Evolutionary conservation across 1,140 invertebrate species (phyloP).

Genomic region (Neelides sp.): DNA sequence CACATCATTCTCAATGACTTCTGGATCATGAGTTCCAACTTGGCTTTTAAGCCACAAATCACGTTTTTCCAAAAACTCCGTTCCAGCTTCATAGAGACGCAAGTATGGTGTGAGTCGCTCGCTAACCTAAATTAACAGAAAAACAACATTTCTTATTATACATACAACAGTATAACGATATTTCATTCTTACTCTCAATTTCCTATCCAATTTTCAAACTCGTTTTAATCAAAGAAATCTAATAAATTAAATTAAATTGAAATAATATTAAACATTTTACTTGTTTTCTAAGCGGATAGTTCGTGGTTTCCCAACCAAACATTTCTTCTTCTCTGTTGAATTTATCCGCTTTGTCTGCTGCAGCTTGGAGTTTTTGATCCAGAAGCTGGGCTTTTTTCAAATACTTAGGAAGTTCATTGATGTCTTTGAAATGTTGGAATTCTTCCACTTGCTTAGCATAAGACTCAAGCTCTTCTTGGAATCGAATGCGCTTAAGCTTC

Average conservation of each 20-base stretch:
- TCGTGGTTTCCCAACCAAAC: slow-evolving; percentile 76
- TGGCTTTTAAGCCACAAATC: slow-evolving; percentile 69
- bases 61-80: slow-evolving; percentile 70
- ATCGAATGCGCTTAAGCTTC: slow-evolving; percentile 41
- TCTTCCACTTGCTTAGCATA: slow-evolving; percentile 72
- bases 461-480: slow-evolving; percentile 63
- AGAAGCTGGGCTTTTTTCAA: slow-evolving; percentile 62
- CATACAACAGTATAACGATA: no score
- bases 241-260: slow-evolving; percentile 1
- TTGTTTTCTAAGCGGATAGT: slow-evolving; percentile 68
- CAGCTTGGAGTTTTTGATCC: slow-evolving; percentile 52
- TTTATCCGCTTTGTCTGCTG: slow-evolving; percentile 67
- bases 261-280: slow-evolving; percentile 34
- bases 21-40: slow-evolving; percentile 73
- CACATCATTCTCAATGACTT: slow-evolving; percentile 72
- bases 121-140: no score
- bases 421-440: slow-evolving; percentile 74
- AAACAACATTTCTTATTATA: no score
- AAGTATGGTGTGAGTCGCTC: slow-evolving; percentile 72
- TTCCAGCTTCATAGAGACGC: slow-evolving; percentile 73
- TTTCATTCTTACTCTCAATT: slow-evolving; percentile 2
- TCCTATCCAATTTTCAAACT: slow-evolving; percentile 3
- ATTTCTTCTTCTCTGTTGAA: slow-evolving; percentile 86
- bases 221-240: no score
- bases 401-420: slow-evolving; percentile 73